These are phyloP conservation scores for Thryonomys swinderianus DNA, from an alignment of 2,113 vertebrate species.

Conservation along the genomic window DNA sequence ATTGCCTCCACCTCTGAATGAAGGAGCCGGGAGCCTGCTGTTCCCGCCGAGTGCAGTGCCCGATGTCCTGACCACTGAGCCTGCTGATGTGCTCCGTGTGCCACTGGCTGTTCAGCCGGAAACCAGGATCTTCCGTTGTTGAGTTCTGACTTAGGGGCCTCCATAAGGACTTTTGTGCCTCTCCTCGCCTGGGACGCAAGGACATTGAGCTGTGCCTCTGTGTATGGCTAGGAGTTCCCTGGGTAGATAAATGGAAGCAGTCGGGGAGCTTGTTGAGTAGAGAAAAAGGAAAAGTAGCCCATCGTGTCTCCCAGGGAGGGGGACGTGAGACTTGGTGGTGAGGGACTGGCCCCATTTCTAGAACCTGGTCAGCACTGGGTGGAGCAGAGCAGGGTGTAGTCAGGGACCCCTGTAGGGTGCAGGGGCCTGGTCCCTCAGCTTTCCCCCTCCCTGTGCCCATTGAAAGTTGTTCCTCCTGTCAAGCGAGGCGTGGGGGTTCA, in stretches of 20 bases:
- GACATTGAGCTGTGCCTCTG: not conserved
- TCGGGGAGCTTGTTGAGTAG: not conserved
- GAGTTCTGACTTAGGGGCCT: not conserved
- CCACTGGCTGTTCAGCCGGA: not conserved
- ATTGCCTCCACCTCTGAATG: not conserved
- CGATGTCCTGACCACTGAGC: not conserved
- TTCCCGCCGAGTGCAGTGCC: not conserved
- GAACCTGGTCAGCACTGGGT: not conserved
- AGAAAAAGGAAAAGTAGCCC: not conserved
- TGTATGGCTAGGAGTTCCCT: not conserved
- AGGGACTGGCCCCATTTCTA: not conserved
- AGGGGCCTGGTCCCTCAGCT: not conserved
- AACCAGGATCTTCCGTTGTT: not conserved
- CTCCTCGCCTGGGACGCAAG: not conserved
- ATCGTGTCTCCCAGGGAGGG: not conserved
- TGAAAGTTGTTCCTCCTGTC: not conserved
- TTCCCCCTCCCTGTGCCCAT: not conserved
- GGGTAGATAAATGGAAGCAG: not conserved
- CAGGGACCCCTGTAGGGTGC: not conserved
- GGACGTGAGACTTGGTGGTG: not conserved
- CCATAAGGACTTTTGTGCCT: not conserved
- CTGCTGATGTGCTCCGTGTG: not conserved
- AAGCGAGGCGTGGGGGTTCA: not conserved
- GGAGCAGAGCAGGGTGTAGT: not conserved
- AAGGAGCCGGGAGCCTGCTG: not conserved